Evolutionary conservation across 2,888 invertebrate species (phyloP), one percentile per base, ranked within the genome.

Genomic region (Lasius fuliginosus): DNA sequence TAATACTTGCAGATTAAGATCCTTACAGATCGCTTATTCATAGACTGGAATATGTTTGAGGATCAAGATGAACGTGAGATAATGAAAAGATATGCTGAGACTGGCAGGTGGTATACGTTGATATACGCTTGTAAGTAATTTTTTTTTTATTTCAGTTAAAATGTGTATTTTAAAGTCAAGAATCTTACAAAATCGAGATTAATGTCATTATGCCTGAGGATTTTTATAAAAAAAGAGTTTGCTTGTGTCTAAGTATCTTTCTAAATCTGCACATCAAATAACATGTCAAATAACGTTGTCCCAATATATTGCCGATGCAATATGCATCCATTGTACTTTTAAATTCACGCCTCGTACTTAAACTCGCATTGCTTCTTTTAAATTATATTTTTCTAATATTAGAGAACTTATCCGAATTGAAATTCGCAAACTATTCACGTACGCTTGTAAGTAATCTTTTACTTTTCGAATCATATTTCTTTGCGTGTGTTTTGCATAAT

Each of bases 1-100:
- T 71, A 15, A 42, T 69, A 49, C 42, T 77, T 71, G 27, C 71
- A 77, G 77, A 77, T 77, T 40, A 77, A 58, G 33, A 56, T 56
- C 40, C 77, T 77, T 30, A 71, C 73, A n/a, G 77, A 77, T 58
- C 73, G 42, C 18, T 40, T 77, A 8, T 71, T 77, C 73, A 46
- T 15, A 56, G 77, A 77, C 40, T 58, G 71, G 77, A 23, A 58
- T n/a, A 71, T 40, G 30, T n/a, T 77, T 11, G n/a, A 42, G n/a
- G 30, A 12, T 42, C n/a, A 27, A 30, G 73, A 77, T 58, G 76
- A 77, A 33, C 56, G 69, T 56, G n/a, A 77, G 12, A 77, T 77
- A 18, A 77, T 77, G 77, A 71, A 15, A 30, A 30, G 5, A 3
- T 77, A 77, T 23, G 42, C 56, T 9, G 18, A n/a, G 3, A 77